Base-by-base conservation (phyloP, 2,797 vertebrate genomes). In the Schizopygopsis malacanthus region DNA sequence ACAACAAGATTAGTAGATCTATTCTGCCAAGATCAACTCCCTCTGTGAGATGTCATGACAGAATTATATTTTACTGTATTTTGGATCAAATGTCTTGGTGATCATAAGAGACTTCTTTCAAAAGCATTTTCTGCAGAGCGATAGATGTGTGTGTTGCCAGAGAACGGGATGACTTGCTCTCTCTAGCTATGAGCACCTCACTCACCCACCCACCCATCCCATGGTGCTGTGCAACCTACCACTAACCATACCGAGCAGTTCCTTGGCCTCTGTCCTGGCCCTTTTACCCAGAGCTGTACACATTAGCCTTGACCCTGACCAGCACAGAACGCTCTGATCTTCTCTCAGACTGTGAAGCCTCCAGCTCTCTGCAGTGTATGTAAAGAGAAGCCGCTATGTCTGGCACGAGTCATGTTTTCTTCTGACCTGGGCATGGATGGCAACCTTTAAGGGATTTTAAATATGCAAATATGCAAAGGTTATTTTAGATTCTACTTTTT, bases 231-330 rank as follows among this genome's bases (percentile, higher is more conserved):
- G 10, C 54, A 82, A 43, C 39, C 39, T 82, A 73, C 45, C 45
- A 50, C 47, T 25, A 70, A 39, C 33, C n/a, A 0, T 37, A 33
- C 10, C 3, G 1, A 73, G 15, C 69, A 69, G 37, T 78, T 45
- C 8, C 82, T 79, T 87, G 47, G 77, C 63, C 67, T 89, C 63
- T 81, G 73, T 65, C 79, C 65, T 20, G 33, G 45, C 71, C 63
- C 63, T 82, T 59, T 82, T 16, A 81, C 73, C 77, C 81, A 82
- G 72, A 13, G 2, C 79, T 82, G 65, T 83, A 45, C 83, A 87
- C 86, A 87, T 87, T 80, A 87, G 70, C 81, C 63, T 70, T 25
- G 18, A 70, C 83, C 50, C 39, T 52, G 78, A 79, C 75, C 28
- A 69, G n/a, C 56, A 85, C 75, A 82, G 18, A 15, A 18, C 4